Evolutionary conservation across 2,888 invertebrate genomes (phyloP), one percentile per base, ranked within the genome.

Genomic region (Galeruca laticollis): DNA sequence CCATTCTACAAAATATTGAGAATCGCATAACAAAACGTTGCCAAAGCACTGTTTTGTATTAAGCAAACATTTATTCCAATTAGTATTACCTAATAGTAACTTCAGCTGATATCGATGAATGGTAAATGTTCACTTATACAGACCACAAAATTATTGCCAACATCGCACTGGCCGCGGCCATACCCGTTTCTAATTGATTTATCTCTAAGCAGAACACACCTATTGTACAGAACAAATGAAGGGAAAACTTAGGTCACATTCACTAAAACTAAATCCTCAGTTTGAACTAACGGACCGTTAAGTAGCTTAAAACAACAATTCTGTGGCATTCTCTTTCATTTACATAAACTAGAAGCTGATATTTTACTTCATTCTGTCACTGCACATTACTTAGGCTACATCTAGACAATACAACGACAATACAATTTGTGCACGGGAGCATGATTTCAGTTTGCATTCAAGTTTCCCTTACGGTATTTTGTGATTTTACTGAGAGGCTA

Each of bases 161-260:
- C 2, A 47, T 15, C 47, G 1, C 15, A 47, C 47, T 18, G 9
- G 15, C 73, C 74, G 72, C 62, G 73, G 73, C 77, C 73, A 76
- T 76, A 76, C 77, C 76, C 72, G 76, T 80, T 47, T 18, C 59
- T 59, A 82, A 81, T 82, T 82, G 81, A 82, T 82, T 83, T 82
- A 83, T 82, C 81, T 79, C 78, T 77, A 79, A 81, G 81, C 79
- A 81, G 76, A 62, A 64, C 69, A 77, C 77, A 80, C 77, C 80
- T 79, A 81, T 81, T 80, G 81, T 80, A 79, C 77, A 78, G 77
- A 80, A 78, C 76, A 79, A 80, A 80, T 79, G 75, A 72, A 72
- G 69, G 68, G 72, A 69, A 69, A 72, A 72, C 68, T 75, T 71
- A 69, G 72, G 73, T 72, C 74, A 73, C 75, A 72, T 77, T 72